These are phyloP conservation scores for Brachycybe producta DNA, from an alignment of 2,888 invertebrate species.

Conservation along the genomic window DNA sequence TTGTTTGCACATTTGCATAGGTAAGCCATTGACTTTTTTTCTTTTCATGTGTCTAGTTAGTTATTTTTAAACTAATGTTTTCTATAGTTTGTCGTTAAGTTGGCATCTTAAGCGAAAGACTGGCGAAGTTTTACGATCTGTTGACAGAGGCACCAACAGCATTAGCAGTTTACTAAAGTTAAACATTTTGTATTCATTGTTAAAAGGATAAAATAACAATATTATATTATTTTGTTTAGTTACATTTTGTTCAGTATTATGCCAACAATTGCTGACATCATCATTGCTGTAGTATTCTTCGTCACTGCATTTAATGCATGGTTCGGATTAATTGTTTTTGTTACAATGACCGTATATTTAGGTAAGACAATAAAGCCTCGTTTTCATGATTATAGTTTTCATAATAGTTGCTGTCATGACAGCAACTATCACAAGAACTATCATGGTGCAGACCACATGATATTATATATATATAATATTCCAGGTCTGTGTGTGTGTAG, in stretches of 20 bases:
- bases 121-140: slow-evolving; percentile 87
- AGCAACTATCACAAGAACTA: too few relatives aligned
- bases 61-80: not conserved
- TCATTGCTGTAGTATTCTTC: slow-evolving; percentile 82
- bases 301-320: slow-evolving; percentile 74
- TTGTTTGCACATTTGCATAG: slow-evolving; percentile 75
- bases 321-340: slow-evolving; percentile 89
- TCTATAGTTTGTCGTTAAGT: slow-evolving; percentile 56
- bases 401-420: too few relatives aligned
- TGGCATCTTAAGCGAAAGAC: slow-evolving; percentile 95
- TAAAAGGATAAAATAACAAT: slow-evolving; percentile 1
- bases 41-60: not conserved
- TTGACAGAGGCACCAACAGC: slow-evolving; percentile 95
- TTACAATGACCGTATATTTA: slow-evolving; percentile 85
- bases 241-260: slow-evolving; percentile 77
- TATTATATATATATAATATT: too few relatives aligned
- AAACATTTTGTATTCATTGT: too few relatives aligned
- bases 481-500: too few relatives aligned
- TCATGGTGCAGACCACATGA: too few relatives aligned
- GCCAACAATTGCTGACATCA: slow-evolving; percentile 83
- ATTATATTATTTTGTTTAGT: slow-evolving; percentile 26
- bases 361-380: slow-evolving; percentile 45
- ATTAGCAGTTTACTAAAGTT: slow-evolving; percentile 86
- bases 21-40: slow-evolving; percentile 25
- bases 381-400: too few relatives aligned